phyloP scores from a whole-genome alignment of 2,888 invertebrate species.

The Anarsia innoxiella region DNA sequence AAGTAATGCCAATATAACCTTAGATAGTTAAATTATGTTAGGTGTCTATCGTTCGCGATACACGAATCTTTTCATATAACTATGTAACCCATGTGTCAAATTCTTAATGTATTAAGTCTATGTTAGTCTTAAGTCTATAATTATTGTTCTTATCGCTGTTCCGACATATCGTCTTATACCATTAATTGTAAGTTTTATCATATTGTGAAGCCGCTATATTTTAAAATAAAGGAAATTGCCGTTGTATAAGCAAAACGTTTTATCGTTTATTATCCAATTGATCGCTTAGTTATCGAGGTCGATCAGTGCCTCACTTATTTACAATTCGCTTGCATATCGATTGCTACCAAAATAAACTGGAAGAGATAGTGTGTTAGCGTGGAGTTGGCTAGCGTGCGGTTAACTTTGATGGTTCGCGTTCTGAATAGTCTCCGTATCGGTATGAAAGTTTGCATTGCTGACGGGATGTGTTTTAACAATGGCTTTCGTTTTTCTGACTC shows the following conservation, averaged over 20 bases:
- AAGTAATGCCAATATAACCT: conserved; percentile 59
- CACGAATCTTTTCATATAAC: conserved; percentile 49
- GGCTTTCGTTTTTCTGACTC: conserved; percentile 64
- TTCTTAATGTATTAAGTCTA: conserved; percentile 54
- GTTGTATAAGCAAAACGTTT: conserved; percentile 71
- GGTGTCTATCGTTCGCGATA: conserved; percentile 44
- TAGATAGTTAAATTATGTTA: conserved; percentile 47
- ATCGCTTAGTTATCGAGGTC: conserved; percentile 55
- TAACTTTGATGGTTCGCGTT: conserved; percentile 31
- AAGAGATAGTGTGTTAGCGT: conserved; percentile 68
- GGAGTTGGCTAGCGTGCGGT: conserved; percentile 64
- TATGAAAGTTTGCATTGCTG: conserved; percentile 23
- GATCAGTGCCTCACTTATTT: conserved; percentile 51
- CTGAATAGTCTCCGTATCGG: conserved; percentile 22
- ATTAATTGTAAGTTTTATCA: conserved; percentile 65
- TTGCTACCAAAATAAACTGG: conserved; percentile 67
- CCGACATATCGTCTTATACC: conserved; percentile 71
- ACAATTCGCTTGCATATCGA: conserved; percentile 61
- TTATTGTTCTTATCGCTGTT: conserved; percentile 72
- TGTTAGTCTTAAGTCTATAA: conserved; percentile 56
- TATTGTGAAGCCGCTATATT: conserved; percentile 75
- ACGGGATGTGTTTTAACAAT: conserved; percentile 43
- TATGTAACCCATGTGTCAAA: conserved; percentile 68
- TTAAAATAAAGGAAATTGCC: conserved; percentile 74
- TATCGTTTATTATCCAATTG: conserved; percentile 68